Conservation (phyloP, 2,888 invertebrate species). For the Drosophila diplacantha region DNA sequence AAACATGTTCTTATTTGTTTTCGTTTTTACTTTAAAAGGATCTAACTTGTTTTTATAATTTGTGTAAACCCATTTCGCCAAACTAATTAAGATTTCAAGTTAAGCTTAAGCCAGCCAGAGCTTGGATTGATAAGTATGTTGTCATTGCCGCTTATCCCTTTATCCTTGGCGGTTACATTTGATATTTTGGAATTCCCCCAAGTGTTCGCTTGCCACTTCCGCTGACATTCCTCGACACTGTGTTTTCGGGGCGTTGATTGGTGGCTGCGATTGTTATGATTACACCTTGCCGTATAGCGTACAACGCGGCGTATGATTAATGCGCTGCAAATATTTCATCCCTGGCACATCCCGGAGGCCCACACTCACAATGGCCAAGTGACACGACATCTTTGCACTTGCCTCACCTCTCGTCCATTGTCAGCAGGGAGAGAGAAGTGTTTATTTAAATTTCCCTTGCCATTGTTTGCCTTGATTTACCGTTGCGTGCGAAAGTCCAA, state of each 20-base stretch:
- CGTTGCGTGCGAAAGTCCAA: conserved; percentile 26
- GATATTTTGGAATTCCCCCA: background rate
- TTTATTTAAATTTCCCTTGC: conserved; percentile 24
- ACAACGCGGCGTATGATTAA: conserved; percentile 65
- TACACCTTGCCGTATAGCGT: conserved; percentile 41
- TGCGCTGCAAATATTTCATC: conserved; percentile 39
- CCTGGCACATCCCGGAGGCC: background rate
- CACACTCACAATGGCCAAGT: conserved; percentile 29
- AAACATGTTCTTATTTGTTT: background rate
- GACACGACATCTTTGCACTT: conserved; percentile 35
- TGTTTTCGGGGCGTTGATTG: conserved; percentile 26
- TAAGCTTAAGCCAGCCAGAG: background rate
- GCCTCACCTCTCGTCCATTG: background rate
- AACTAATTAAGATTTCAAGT: background rate
- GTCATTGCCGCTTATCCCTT: background rate
- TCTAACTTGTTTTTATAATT: background rate
- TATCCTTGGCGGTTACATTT: background rate
- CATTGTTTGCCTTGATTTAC: conserved; percentile 33
- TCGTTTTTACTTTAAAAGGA: background rate
- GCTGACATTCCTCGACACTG: conserved; percentile 21
- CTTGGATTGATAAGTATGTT: background rate
- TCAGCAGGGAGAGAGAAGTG: conserved; percentile 1
- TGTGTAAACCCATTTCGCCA: too few species aligned
- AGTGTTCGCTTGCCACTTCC: background rate
- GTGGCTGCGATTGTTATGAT: conserved; percentile 37